These are phyloP conservation scores for Sycophila texana DNA, from an alignment of 2,888 invertebrate species.

Conservation along the genomic window DNA sequence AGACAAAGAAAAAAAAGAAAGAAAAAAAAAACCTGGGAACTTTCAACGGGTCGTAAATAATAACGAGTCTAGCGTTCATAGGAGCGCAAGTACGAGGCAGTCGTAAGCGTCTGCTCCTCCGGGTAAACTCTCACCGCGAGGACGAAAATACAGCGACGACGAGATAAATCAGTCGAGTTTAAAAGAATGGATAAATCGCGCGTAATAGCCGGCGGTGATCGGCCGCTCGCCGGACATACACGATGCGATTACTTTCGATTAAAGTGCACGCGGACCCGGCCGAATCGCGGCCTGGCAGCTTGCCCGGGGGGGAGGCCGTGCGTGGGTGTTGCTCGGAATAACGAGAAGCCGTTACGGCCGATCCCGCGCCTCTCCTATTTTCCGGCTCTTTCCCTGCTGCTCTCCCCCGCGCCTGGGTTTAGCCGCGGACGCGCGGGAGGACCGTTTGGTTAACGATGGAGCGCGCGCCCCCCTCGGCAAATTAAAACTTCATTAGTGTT, in stretches of 20 bases:
- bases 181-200: constrained; percentile 49
- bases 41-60: constrained; percentile 49
- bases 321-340: constrained; percentile 60
- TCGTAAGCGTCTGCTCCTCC: too few relatives aligned
- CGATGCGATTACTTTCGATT: constrained; percentile 63
- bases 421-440: background rate
- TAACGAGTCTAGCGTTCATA: constrained; percentile 40
- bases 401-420: background rate
- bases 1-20: background rate
- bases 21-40: background rate
- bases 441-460: constrained; percentile 51
- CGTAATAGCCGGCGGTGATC: constrained; percentile 39
- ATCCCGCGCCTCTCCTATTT: background rate
- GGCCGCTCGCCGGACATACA: constrained; percentile 45
- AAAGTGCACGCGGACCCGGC: constrained; percentile 55
- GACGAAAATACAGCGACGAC: constrained; percentile 27
- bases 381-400: background rate
- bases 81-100: background rate
- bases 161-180: constrained; percentile 49
- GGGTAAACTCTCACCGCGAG: background rate
- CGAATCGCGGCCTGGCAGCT: constrained; percentile 58
- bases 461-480: constrained; percentile 10
- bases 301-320: constrained; percentile 67
- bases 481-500: constrained; percentile 55
- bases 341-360: constrained; percentile 61